These are phyloP conservation scores for Galeopterus variegatus DNA, from an alignment of 2,113 vertebrate species.

Conservation along the genomic window DNA sequence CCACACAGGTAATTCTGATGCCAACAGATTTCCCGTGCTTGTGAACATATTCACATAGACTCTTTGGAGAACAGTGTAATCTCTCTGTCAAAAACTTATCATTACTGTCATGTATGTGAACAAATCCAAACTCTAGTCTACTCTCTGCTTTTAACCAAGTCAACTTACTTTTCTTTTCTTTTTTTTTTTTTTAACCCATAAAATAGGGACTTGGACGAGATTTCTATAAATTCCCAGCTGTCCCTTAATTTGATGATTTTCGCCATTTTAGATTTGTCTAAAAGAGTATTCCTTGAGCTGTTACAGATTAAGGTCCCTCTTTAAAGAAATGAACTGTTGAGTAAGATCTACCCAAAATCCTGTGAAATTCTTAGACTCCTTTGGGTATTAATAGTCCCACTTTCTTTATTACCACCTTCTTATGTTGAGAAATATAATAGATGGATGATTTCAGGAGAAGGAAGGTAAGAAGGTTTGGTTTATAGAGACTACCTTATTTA, in stretches of 20 bases:
- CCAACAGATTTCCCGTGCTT: not conserved
- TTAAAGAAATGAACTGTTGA: not conserved
- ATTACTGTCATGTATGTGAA: not conserved
- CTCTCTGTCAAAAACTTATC: not conserved
- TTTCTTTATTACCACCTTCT: not conserved
- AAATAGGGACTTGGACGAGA: not conserved
- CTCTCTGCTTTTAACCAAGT: not conserved
- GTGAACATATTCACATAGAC: not conserved
- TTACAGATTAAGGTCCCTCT: not conserved
- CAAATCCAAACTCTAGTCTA: not conserved
- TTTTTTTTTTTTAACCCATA: not conserved
- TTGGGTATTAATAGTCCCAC: not conserved
- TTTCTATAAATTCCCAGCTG: not conserved
- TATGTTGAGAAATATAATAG: not conserved
- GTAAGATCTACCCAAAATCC: not conserved
- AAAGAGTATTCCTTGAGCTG: not conserved
- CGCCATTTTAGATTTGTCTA: not conserved
- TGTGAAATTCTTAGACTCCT: not conserved
- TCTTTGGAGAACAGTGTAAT: not conserved
- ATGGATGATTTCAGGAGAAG: not conserved
- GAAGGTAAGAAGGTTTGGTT: not conserved
- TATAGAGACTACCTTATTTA: not conserved
- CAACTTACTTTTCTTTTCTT: not conserved
- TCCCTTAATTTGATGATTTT: not conserved
- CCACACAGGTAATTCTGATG: not conserved